These are phyloP conservation scores for Neopelma chrysocephalum DNA, from an alignment of 2,797 vertebrate species.

Conservation along the genomic window DNA sequence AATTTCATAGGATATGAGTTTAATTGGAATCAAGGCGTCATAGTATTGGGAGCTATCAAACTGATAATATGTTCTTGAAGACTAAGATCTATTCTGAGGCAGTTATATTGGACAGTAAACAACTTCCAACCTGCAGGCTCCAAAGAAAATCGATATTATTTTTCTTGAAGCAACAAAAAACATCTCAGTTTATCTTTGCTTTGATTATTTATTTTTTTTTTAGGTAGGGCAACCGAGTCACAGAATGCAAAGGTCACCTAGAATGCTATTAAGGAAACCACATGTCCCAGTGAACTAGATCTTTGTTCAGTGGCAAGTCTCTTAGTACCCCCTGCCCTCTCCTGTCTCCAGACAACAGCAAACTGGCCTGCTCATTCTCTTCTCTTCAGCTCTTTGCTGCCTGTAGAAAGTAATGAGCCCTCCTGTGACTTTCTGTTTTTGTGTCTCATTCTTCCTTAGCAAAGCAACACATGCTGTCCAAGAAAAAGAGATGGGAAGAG, in stretches of 20 bases:
- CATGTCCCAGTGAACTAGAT: background rate
- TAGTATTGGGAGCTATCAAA: background rate
- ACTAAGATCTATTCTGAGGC: background rate
- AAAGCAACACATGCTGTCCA: background rate
- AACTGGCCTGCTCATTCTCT: background rate
- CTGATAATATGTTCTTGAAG: background rate
- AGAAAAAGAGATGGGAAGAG: background rate
- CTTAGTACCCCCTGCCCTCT: background rate
- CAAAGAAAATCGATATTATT: background rate
- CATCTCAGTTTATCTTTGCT: background rate
- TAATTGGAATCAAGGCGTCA: constrained; percentile 5
- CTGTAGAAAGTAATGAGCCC: background rate
- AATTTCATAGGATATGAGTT: constrained; percentile 13
- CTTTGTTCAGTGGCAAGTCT: background rate
- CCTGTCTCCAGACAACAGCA: background rate
- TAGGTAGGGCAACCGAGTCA: background rate
- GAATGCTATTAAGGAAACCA: background rate
- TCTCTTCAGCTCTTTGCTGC: background rate
- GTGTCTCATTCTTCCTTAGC: background rate
- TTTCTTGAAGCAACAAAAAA: background rate
- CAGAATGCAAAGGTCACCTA: background rate
- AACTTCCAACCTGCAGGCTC: background rate
- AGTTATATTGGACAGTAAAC: background rate
- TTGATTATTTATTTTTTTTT: background rate
- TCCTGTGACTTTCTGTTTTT: background rate